Base-by-base conservation (phyloP, 2,797 vertebrate genomes). In the Cirrhinus mrigala region DNA sequence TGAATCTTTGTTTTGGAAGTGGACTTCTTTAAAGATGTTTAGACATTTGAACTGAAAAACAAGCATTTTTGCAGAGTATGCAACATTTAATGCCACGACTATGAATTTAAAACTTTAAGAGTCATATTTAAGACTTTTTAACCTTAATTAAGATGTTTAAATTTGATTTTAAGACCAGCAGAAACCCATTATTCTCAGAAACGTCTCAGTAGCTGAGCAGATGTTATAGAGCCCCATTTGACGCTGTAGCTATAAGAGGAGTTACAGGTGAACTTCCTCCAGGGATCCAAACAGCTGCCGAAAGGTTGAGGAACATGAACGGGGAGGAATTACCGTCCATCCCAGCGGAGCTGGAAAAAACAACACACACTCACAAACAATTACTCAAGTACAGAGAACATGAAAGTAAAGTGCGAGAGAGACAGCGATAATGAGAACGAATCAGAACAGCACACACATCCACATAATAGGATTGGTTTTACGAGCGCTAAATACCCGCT, bases 231-330 rank as follows among this genome's bases (percentile, higher is more conserved):
- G 40, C 37, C 27, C 24, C 27, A 24, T 40, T 29, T 24, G 24
- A 60, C 20, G 50, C 82, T 56, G n/a, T 81, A 40, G 37, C 5
- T 40, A 29, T 78, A 68, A 29, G 82, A 85, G 15, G 85, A 79
- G 66, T 88, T 85, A 70, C 87, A 89, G 66, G 83, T 89, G 12
- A 52, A 90, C 89, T 18, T 89, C 85, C 79, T 90, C 85, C 77
- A 88, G 73, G 16, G 88, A 89, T 62, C 33, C 44, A 85, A 90
- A 90, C 46, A 91, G 84, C 82, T 84, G 79, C 62, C 22, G 86
- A 78, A 87, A 89, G 22, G 84, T 81, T 62, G 81, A 90, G 75
- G 46, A 86, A 90, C 88, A 90, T 82, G 83, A 89, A 89, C 48
- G 79, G 79, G 48, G 84, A 88, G 76, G 86, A 86, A 80, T 69